Base-by-base conservation (phyloP, 2,888 invertebrate genomes). In the Zaprionus lineosus region DNA sequence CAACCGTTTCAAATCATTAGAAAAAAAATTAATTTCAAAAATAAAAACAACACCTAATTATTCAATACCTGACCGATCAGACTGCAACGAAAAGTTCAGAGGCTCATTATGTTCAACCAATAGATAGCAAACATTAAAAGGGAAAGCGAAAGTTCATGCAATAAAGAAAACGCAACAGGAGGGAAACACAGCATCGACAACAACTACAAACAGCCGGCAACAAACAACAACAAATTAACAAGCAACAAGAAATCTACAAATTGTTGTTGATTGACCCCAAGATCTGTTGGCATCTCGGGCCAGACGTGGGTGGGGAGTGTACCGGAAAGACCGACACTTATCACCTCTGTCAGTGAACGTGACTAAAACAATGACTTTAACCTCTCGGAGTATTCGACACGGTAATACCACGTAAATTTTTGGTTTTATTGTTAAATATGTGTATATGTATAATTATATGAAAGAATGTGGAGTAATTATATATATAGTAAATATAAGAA, bases 141-240 rank as follows among this genome's bases (percentile, higher is more conserved):
- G 81, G 79, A 83, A 83, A 84, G 83, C 78, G 81, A 82, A 76
- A 84, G 78, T 75, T 69, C 59, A 60, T 61, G 63, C 50, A 61
- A 60, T 63, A 50, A 63, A 59, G 64, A 82, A 74, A 78, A 56
- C 61, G 44, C 66, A 70, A 55, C 83, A 76, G 83, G 78, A 74
- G 76, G 63, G 57, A 24, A 18, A 50, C 61, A 24, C 16, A 59
- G 43, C 41, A 53, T 53, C 40, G 14, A 31, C 43, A 50, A 44
- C 33, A 52, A 18, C 33, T 21, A 21, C 19, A 19, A 19, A 8
- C 16, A 36, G 16, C 26, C 31, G 47, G 36, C 63, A 51, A 56
- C 29, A 11, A 44, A 31, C 41, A 61, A 48, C 37, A 53, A 64
- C 33, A 61, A 52, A 46, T 47, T 44, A 48, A 41, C n/a, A 16